Percentiles rank a stretch among this genome's conserved stretches.
phyloP scores from a whole-genome alignment of 2,113 vertebrate genomes.

The Sinosuthora webbiana region DNA sequence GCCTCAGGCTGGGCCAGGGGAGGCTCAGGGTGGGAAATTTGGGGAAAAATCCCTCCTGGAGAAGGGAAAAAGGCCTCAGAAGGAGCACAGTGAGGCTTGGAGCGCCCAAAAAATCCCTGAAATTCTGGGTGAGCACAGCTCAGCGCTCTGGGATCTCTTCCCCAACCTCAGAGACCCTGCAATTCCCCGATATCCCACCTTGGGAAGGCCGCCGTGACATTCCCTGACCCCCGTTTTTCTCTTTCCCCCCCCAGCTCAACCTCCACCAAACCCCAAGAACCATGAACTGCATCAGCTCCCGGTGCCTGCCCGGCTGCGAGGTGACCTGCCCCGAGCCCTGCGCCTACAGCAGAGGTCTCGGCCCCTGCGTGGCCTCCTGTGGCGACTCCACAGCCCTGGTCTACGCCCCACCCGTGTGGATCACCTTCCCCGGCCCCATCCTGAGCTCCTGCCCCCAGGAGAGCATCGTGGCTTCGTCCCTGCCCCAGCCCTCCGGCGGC shows the following conservation, averaged over 20 bases:
- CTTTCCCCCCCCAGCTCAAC: not conserved
- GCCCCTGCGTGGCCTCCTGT: not conserved
- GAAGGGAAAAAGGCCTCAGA: not conserved
- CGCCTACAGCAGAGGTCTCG: not conserved
- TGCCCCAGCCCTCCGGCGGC: not conserved
- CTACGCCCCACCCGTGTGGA: rapidly evolving
- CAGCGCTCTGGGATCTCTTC: rapidly evolving
- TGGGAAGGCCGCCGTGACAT: not conserved
- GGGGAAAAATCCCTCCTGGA: not conserved
- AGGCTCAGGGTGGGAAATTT: too few species aligned
- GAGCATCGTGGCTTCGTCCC: not conserved
- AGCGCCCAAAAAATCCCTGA: rapidly evolving
- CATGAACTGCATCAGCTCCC: conserved; percentile 9
- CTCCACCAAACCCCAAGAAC: not conserved
- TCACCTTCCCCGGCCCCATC: not conserved
- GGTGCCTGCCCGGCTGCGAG: not conserved
- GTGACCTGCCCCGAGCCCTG: not conserved
- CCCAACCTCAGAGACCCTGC: not conserved
- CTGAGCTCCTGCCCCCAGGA: not conserved
- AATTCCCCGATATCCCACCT: too few species aligned
- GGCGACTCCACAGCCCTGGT: not conserved
- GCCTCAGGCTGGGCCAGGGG: too few species aligned
- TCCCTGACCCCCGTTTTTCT: not conserved
- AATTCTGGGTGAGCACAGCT: too few species aligned
- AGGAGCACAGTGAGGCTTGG: not conserved